Evolutionary conservation across 2,113 vertebrate species (phyloP).

Genomic region (Brachypteracias leptosomus): DNA sequence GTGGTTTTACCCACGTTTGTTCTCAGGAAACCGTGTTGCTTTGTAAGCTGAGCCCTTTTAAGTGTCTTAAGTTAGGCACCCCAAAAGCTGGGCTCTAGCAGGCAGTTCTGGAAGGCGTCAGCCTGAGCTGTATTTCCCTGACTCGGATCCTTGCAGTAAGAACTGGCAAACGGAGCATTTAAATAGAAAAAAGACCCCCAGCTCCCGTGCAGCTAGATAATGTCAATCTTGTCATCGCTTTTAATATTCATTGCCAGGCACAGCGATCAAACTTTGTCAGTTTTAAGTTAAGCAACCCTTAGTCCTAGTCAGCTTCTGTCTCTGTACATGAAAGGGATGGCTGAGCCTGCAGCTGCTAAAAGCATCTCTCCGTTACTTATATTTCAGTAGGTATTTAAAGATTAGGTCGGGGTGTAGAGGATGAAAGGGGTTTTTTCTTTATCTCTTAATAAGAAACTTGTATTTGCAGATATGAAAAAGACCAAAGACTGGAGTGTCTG

Average conservation of each 20-base stretch:
- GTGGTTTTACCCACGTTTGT: background rate
- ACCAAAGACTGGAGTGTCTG: background rate
- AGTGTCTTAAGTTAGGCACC: background rate
- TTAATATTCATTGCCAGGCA: constrained; percentile 52
- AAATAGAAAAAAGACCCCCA: background rate
- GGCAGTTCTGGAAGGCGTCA: background rate
- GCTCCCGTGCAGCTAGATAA: constrained; percentile 6
- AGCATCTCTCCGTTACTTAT: constrained; percentile 26
- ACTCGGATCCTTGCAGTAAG: background rate
- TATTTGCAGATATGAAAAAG: constrained; percentile 22
- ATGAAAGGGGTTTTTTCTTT: constrained; percentile 35
- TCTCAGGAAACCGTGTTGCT: background rate
- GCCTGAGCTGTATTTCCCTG: constrained; percentile 18
- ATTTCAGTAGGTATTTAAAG: constrained; percentile 59
- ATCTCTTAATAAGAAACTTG: constrained; percentile 62
- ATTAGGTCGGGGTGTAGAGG: background rate
- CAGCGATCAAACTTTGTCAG: constrained; percentile 1
- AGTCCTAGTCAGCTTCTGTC: constrained; percentile 39
- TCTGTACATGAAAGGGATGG: constrained; percentile 30
- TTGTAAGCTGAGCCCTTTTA: background rate
- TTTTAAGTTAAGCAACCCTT: constrained; percentile 42
- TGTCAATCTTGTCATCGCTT: constrained; percentile 30
- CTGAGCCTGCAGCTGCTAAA: constrained; percentile 46
- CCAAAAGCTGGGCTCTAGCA: background rate
- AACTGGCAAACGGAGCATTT: background rate